Conservation (phyloP, 1,140 invertebrate genomes). For the Rhynchophorus ferrugineus region DNA sequence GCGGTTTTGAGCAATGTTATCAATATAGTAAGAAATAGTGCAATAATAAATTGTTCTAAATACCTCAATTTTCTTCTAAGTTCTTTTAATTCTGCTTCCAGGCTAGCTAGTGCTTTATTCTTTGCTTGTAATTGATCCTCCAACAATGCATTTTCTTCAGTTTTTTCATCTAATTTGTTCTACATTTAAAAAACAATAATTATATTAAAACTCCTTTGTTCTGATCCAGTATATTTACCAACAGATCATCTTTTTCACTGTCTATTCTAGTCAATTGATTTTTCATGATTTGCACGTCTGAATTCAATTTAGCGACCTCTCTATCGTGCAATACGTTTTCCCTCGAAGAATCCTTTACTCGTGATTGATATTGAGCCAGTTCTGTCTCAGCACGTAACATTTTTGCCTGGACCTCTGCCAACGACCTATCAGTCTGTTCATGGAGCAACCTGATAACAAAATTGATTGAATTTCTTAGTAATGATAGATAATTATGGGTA, state of each 20-base stretch:
- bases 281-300: conserved; percentile 33
- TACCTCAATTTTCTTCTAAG: conserved; percentile 35
- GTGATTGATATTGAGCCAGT: conserved; percentile 29
- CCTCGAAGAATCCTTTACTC: conserved; percentile 20
- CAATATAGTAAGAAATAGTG: too few relatives aligned
- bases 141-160: conserved; percentile 34
- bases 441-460: conserved; percentile 34
- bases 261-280: conserved; percentile 35
- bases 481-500: not conserved
- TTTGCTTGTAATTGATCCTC: conserved; percentile 32
- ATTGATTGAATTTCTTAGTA: not conserved
- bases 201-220: not conserved
- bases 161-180: conserved; percentile 39
- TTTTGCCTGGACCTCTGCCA: conserved; percentile 35
- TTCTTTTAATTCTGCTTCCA: conserved; percentile 29
- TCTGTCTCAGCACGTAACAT: conserved; percentile 33
- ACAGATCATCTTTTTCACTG: conserved; percentile 38
- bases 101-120: conserved; percentile 20
- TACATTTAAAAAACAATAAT: conserved; percentile 27
- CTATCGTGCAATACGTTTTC: conserved; percentile 13
- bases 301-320: conserved; percentile 30
- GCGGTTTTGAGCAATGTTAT: too few relatives aligned
- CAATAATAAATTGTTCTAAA: not conserved
- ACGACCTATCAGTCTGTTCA: conserved; percentile 38
- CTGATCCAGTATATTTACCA: too few relatives aligned